A percentile compares a stretch with the other conserved stretches of the same genome.
Evolutionary conservation across 35 echinoderm and acorn worm species (phyloP).

Genomic region (Lytechinus pictus): DNA sequence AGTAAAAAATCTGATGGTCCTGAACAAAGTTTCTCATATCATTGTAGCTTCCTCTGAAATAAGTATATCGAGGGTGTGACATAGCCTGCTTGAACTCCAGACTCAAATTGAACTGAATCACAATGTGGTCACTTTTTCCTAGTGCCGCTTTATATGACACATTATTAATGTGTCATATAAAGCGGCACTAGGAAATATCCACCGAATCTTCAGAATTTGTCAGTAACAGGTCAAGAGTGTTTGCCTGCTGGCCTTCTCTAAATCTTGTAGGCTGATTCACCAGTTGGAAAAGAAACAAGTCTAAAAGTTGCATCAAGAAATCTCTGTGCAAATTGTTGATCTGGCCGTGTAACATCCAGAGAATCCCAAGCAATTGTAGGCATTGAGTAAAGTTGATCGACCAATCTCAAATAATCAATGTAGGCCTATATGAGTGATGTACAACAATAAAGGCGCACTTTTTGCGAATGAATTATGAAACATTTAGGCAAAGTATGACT

Average conservation of each 20-base stretch:
- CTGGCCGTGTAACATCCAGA: neutral
- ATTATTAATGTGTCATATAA: too few relatives aligned
- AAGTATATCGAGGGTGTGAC: too few relatives aligned
- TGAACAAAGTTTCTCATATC: constrained; percentile 12
- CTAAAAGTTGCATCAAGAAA: neutral
- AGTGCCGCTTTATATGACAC: constrained; percentile 13
- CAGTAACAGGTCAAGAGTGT: neutral
- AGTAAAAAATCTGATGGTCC: neutral
- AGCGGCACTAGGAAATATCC: too few relatives aligned
- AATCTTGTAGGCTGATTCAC: constrained; percentile 18
- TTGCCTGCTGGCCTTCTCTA: neutral
- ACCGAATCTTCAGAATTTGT: neutral
- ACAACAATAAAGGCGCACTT: too few relatives aligned
- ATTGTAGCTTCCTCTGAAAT: neutral
- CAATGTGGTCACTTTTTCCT: neutral
- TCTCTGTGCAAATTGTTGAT: constrained; percentile 30
- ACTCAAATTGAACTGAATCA: too few relatives aligned
- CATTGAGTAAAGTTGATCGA: too few relatives aligned
- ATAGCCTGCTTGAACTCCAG: too few relatives aligned
- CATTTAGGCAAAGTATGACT: too few relatives aligned
- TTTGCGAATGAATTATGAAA: too few relatives aligned
- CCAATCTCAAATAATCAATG: too few relatives aligned
- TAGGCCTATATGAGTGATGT: too few relatives aligned
- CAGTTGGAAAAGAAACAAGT: neutral
- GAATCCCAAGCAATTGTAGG: too few relatives aligned